phyloP scores from a whole-genome alignment of 64 coral and sea anemone species.

The Pachyseris speciosa region DNA sequence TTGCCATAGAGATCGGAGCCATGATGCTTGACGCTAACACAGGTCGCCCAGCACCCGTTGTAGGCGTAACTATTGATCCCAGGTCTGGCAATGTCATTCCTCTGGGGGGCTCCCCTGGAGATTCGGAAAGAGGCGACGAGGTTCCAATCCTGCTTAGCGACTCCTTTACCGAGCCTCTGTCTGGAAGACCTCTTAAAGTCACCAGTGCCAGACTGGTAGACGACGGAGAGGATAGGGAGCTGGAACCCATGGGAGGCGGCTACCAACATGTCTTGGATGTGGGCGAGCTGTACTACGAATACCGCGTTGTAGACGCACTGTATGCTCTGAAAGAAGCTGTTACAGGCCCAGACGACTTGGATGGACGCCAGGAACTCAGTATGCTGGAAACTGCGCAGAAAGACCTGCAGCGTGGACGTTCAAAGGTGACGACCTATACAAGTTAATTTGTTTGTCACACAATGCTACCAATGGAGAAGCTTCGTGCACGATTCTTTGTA shows the following conservation, averaged over 20 bases:
- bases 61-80: slow-evolving; percentile 88
- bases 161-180: slow-evolving; percentile 86
- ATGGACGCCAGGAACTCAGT: slow-evolving; percentile 90
- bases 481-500: not conserved
- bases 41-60: slow-evolving; percentile 80
- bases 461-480: not conserved
- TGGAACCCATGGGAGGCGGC: slow-evolving; percentile 95
- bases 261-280: slow-evolving; percentile 88
- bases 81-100: slow-evolving; percentile 85
- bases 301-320: slow-evolving; percentile 89
- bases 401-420: slow-evolving; percentile 65
- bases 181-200: slow-evolving; percentile 83
- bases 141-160: slow-evolving; percentile 82
- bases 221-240: slow-evolving; percentile 89
- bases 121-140: slow-evolving; percentile 88
- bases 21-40: slow-evolving; percentile 93
- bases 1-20: slow-evolving; percentile 92
- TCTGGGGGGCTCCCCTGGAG: slow-evolving; percentile 82
- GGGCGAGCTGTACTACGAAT: slow-evolving; percentile 91
- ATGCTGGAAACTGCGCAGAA: slow-evolving; percentile 82
- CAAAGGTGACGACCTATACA: slow-evolving; percentile 17
- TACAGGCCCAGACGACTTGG: slow-evolving; percentile 76
- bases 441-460: not conserved
- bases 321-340: slow-evolving; percentile 86
- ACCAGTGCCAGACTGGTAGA: slow-evolving; percentile 92